phyloP scores from a whole-genome alignment of 2,113 vertebrate species.

The Daboia siamensis region DNA sequence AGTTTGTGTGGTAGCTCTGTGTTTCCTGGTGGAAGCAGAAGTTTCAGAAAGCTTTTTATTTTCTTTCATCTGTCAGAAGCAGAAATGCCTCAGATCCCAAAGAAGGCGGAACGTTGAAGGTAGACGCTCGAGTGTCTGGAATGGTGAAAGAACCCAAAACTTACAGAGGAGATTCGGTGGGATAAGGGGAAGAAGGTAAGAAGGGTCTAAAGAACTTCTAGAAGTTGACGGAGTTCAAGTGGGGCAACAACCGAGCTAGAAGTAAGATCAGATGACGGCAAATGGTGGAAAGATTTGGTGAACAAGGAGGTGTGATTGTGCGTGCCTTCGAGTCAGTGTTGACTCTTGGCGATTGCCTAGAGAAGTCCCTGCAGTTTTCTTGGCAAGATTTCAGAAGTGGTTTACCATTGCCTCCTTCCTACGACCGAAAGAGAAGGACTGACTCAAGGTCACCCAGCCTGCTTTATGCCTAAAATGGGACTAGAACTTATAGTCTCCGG shows the following conservation, averaged over 20 bases:
- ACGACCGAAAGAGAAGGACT: background rate
- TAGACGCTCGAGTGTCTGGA: background rate
- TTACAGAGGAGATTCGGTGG: background rate
- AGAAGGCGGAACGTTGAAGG: background rate
- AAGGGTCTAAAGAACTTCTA: too few relatives aligned
- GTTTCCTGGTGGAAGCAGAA: constrained; percentile 31
- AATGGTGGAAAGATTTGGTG: background rate
- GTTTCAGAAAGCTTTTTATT: background rate
- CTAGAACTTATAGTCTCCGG: background rate
- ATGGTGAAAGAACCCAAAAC: background rate
- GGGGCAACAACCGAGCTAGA: background rate
- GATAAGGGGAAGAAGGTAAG: constrained; percentile 17
- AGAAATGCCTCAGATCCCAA: background rate
- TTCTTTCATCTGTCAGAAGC: background rate
- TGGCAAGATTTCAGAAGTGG: background rate
- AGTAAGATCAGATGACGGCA: background rate
- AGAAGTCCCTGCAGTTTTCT: background rate
- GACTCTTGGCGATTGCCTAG: background rate
- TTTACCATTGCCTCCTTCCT: background rate
- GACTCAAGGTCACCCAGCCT: background rate
- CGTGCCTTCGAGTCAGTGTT: background rate
- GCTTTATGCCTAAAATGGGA: background rate
- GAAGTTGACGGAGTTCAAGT: too few relatives aligned
- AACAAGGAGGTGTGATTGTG: background rate
- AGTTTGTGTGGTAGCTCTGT: background rate